phyloP scores from a whole-genome alignment of 1,140 invertebrate genomes.

The Psilanteris sp. region DNA sequence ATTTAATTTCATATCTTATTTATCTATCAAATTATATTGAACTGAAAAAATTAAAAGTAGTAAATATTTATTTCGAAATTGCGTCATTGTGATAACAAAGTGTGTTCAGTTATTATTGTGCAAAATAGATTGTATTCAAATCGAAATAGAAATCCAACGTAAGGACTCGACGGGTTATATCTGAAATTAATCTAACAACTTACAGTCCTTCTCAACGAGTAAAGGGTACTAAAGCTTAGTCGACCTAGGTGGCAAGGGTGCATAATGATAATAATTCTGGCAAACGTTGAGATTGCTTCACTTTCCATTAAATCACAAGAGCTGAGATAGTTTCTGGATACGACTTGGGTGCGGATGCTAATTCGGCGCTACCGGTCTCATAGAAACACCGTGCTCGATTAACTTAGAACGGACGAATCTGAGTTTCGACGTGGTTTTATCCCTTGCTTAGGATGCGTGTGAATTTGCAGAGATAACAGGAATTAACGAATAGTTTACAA shows the following conservation, averaged over 20 bases:
- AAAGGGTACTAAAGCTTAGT: constrained; percentile 51
- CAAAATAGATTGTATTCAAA: constrained; percentile 8
- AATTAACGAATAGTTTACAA: constrained; percentile 41
- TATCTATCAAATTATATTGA: too few species aligned
- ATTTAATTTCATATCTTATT: too few species aligned
- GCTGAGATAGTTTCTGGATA: constrained; percentile 61
- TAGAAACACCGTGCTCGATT: constrained; percentile 65
- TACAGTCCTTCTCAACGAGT: constrained; percentile 34
- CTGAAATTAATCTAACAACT: constrained; percentile 72
- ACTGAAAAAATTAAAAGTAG: too few species aligned
- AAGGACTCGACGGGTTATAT: constrained; percentile 59
- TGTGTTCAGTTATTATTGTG: constrained; percentile 8
- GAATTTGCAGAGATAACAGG: constrained; percentile 35
- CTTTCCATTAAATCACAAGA: constrained; percentile 71
- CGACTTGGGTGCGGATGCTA: constrained; percentile 54
- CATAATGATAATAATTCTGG: constrained; percentile 68
- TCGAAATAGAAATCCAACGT: constrained; percentile 57
- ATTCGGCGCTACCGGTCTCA: constrained; percentile 58
- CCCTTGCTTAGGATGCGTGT: constrained; percentile 30
- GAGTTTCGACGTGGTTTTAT: constrained; percentile 53
- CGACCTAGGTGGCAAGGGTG: constrained; percentile 38
- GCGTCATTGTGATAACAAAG: too few species aligned
- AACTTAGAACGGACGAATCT: constrained; percentile 49
- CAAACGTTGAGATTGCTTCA: constrained; percentile 68
- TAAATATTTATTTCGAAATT: too few species aligned